Evolutionary conservation across 2,888 invertebrate species (phyloP), one percentile per base, ranked within the genome.

Genomic region (Nemurella pictetii): DNA sequence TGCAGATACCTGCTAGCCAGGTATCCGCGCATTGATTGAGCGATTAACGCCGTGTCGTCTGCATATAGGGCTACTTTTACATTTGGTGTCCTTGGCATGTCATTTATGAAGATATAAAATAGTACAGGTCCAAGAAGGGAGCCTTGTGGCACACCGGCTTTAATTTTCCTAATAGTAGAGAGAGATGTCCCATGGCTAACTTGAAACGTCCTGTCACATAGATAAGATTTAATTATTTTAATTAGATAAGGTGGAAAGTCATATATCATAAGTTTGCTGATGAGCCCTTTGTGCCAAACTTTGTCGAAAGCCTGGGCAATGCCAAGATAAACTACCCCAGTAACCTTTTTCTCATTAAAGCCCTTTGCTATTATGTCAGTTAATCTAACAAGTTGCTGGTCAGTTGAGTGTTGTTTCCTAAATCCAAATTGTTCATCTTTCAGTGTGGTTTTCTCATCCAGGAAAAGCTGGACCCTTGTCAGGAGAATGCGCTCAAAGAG

Each of bases 391-490:
- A 83, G 29, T 73, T 80, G 81, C 0, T 80, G 81, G 2, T 26
- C 32, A 7, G 80, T 84, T 20, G 84, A 84, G 30, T 80, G 81
- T 26, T 82, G 9, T 1, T 12, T 7, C 26, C 29, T 27, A 28
- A 80, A 84, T 30, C 81, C 81, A 82, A 81, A 84, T n/a, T 84
- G 84, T 4, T 81, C 55, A 4, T 81, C 35, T 4, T 35, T n/a
- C 4, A 82, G 28, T 25, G 84, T 73, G 55, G 87, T 82, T 29
- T 86, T 85, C 15, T 84, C 83, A 15, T 28, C 85, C 30, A 88
- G 85, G 32, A 81, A 72, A 32, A 83, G 72, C 15, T 86, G 85
- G 29, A 77, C 4, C 15, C 77, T 77, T 77, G 77, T 77, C 77
- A 7, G 29, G 15, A 77, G 2, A 4, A 77, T 3, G 3, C 29